These are phyloP conservation scores for Pseudorasbora parva DNA, from an alignment of 2,113 vertebrate genomes.

Conservation along the genomic window DNA sequence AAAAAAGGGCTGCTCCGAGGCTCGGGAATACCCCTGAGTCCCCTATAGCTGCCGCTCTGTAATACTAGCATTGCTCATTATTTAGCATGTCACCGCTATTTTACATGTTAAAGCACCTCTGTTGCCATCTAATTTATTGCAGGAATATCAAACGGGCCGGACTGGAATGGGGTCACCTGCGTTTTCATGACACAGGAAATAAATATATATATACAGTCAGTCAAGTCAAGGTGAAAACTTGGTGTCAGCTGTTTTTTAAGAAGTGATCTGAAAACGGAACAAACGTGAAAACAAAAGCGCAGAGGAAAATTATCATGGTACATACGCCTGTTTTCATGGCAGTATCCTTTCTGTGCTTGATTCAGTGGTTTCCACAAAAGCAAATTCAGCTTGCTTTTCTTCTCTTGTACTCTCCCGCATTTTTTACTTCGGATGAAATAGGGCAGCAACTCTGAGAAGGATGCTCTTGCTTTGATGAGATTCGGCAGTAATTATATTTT, in stretches of 20 bases:
- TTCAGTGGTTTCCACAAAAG: constrained; percentile 65
- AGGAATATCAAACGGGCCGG: constrained; percentile 75
- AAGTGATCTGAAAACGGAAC: constrained; percentile 29
- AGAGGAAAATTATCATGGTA: background rate
- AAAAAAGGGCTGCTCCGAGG: constrained; percentile 60
- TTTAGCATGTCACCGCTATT: constrained; percentile 85
- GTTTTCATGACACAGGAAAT: constrained; percentile 68
- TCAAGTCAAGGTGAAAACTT: constrained; percentile 81
- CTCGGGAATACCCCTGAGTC: constrained; percentile 78
- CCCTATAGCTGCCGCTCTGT: constrained; percentile 60
- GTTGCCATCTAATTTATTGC: constrained; percentile 82
- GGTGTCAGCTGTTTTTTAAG: constrained; percentile 66
- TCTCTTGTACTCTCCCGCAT: constrained; percentile 12
- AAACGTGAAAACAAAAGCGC: constrained; percentile 48
- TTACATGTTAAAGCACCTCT: constrained; percentile 83
- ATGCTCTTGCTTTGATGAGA: constrained; percentile 81
- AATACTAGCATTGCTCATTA: constrained; percentile 83
- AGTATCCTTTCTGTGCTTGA: constrained; percentile 62
- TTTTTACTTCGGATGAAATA: constrained; percentile 46
- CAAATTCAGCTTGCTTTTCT: constrained; percentile 64
- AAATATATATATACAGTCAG: constrained; percentile 77
- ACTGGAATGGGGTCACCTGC: constrained; percentile 79
- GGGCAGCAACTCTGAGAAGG: constrained; percentile 71
- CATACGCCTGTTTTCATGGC: background rate
- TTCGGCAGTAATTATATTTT: constrained; percentile 80